Base-by-base conservation (phyloP, 2,797 vertebrate species). In the Dipus sagitta region DNA sequence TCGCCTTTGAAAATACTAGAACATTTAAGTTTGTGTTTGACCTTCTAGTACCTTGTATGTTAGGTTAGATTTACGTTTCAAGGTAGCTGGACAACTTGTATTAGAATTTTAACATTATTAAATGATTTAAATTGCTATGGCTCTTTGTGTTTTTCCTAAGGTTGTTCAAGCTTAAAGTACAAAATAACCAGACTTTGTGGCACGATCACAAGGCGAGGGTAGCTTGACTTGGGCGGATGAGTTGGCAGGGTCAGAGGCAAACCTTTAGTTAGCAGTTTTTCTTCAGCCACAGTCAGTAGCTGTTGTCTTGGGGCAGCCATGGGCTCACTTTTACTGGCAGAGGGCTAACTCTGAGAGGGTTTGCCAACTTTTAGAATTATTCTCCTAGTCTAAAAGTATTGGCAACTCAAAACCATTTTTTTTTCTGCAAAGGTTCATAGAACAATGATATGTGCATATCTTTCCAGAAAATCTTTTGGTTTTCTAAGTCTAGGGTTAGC, bases 131-230 rank as follows among this genome's bases (percentile, higher is more conserved):
- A 88, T 0, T n/a, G 65, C 21, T 1, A 4, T 68, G 42, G 0
- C 12, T 87, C 52, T 42, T 64, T 83, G 0, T 58, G 42, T 2
- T 17, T 6, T 83, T 79, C 28, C 64, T 38, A 72, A 42, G 30
- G 54, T 24, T 89, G 70, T 77, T 70, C 11, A 89, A 60, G 7
- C 71, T 87, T 94, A 89, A 93, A 70, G 26, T 71, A 76, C 28
- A 70, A 71, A 86, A 86, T 15, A 81, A 81, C 21, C 30, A 17
- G 54, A 3, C 64, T 8, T 38, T 32, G 9, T 14, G 17, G 54
- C 15, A 15, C 13, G 54, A 17, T 58, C 3, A 12, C 54, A 14
- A 58, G 12, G 54, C 15, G 12, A 58, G 54, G 13, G 12, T 58
- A 58, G 54, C 54, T 65, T 71, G 32, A 26, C 26, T 1, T 70